Conservation (phyloP, 2,888 invertebrate genomes). For the Augiades crinisus region DNA sequence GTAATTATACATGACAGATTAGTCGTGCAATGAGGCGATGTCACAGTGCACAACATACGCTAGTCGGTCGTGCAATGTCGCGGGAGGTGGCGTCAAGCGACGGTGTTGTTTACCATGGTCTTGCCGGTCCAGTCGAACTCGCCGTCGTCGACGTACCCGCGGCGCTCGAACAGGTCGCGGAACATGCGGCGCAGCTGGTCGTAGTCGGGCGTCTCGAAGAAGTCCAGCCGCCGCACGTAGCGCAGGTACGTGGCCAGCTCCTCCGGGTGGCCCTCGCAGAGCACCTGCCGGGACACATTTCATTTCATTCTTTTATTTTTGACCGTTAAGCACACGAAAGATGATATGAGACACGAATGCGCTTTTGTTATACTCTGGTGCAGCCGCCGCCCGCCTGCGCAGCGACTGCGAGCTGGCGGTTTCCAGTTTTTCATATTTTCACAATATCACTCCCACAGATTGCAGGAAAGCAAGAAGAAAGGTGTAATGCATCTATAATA, state of each 20-base stretch:
- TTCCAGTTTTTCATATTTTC: too few relatives aligned
- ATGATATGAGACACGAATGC: neutral
- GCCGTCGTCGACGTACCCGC: conserved; percentile 93
- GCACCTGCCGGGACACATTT: conserved; percentile 78
- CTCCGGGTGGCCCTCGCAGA: conserved; percentile 94
- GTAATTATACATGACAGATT: too few relatives aligned
- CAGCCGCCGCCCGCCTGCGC: too few relatives aligned
- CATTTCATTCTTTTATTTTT: too few relatives aligned
- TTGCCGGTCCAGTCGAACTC: conserved; percentile 98
- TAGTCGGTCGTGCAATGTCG: too few relatives aligned
- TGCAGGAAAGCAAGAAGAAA: too few relatives aligned
- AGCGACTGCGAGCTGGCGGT: too few relatives aligned
- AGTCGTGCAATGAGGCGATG: too few relatives aligned
- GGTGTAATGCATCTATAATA: too few relatives aligned
- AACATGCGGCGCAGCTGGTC: conserved; percentile 98
- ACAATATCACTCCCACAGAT: too few relatives aligned
- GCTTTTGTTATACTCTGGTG: neutral
- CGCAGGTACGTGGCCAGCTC: conserved; percentile 99
- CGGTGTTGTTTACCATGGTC: conserved; percentile 81
- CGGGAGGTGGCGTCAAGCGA: conserved; percentile 2
- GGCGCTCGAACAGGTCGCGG: conserved; percentile 93
- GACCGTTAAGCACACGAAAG: neutral
- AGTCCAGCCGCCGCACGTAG: conserved; percentile 98
- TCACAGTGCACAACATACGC: neutral
- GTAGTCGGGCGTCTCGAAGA: conserved; percentile 99